Conservation (phyloP, 37 sponge, comb jelly and placozoan genomes). For the Crambe crambe region DNA sequence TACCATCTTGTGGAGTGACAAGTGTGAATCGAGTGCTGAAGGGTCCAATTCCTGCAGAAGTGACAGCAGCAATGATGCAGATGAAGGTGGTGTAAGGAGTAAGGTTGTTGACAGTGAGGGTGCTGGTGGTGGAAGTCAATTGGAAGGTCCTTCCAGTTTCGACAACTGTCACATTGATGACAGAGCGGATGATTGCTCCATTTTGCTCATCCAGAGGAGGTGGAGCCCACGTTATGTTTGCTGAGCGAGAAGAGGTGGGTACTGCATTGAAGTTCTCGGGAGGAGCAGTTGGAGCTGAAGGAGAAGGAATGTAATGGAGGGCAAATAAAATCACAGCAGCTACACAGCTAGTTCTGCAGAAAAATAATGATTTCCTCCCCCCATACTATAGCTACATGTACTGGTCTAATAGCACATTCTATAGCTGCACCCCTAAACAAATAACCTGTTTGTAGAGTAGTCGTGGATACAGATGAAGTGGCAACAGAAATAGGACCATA, state of each 20-base stretch:
- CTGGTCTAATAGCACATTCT: too few species aligned
- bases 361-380: too few species aligned
- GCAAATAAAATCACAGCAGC: neutral
- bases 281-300: neutral
- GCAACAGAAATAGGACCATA: constrained; percentile 2
- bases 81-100: too few species aligned
- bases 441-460: constrained; percentile 5
- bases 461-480: neutral
- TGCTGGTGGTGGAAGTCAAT: too few species aligned
- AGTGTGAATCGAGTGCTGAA: neutral
- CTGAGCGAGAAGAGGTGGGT: neutral
- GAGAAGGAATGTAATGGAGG: neutral
- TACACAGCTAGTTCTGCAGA: neutral
- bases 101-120: too few species aligned
- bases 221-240: neutral
- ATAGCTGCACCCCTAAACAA: too few species aligned
- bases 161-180: neutral
- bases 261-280: neutral
- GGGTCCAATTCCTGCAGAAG: too few species aligned
- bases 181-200: constrained; percentile 15
- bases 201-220: constrained; percentile 22
- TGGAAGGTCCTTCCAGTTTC: too few species aligned
- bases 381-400: too few species aligned
- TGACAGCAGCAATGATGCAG: too few species aligned
- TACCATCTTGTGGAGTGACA: neutral